Conservation (phyloP, 2,113 vertebrate genomes). For the Notothenia rossii region DNA sequence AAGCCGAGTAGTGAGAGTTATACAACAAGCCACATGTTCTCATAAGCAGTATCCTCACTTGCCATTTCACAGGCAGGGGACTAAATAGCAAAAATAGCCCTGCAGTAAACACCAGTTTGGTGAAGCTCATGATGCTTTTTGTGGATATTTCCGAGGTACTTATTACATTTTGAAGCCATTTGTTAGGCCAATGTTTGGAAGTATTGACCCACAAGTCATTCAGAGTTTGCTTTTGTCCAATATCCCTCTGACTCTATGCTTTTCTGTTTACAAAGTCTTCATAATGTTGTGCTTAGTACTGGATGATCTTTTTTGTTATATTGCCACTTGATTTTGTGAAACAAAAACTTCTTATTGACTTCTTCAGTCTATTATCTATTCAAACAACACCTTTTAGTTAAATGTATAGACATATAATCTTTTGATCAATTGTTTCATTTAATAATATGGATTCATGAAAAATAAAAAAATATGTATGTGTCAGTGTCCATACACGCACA, state of each 20-base stretch:
- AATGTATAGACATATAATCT: background rate
- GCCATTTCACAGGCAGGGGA: background rate
- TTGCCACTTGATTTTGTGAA: background rate
- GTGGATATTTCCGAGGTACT: background rate
- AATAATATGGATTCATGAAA: background rate
- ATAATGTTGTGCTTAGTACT: background rate
- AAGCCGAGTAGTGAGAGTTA: slow-evolving; percentile 1
- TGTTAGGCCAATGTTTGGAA: background rate
- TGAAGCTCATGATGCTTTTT: background rate
- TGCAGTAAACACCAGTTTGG: background rate
- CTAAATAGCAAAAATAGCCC: background rate
- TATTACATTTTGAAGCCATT: background rate
- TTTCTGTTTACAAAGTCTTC: background rate
- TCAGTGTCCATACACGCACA: no score
- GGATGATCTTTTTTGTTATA: background rate
- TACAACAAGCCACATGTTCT: slow-evolving; percentile 1
- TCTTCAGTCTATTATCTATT: background rate
- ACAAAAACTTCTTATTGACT: background rate
- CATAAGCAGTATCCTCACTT: slow-evolving; percentile 5
- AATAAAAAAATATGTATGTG: background rate
- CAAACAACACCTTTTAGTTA: background rate
- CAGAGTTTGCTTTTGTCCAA: background rate
- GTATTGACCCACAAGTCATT: background rate
- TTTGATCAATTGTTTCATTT: background rate
- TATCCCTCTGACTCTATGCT: background rate